phyloP scores from a whole-genome alignment of 2,113 vertebrate species.

The Hippocampus comes region DNA sequence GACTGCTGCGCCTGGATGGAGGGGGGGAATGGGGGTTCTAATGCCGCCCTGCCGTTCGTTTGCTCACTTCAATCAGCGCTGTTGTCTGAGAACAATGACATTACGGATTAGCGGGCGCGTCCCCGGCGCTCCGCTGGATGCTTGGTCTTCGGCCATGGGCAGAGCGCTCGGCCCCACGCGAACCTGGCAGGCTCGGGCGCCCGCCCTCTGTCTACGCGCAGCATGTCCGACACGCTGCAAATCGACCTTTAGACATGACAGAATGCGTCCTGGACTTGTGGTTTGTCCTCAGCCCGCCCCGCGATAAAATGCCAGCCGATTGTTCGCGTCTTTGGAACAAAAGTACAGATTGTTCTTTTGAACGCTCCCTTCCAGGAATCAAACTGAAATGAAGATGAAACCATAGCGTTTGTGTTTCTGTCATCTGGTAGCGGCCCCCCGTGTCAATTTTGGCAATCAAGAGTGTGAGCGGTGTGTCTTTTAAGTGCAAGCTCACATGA shows the following conservation, averaged over 20 bases:
- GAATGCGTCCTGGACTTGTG: conserved; percentile 1
- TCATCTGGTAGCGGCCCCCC: conserved; percentile 49
- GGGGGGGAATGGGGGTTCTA: conserved; percentile 5
- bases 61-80: conserved; percentile 59
- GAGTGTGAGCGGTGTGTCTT: conserved; percentile 30
- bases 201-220: conserved; percentile 22
- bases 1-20: conserved; percentile 55
- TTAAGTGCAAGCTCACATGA: conserved; percentile 40
- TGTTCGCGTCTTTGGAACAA: conserved; percentile 9
- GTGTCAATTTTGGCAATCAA: conserved; percentile 29
- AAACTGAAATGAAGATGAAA: conserved; percentile 29
- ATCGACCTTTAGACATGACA: conserved; percentile 10
- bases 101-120: conserved; percentile 59
- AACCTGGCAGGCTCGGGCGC: conserved; percentile 40
- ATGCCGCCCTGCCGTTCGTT: conserved; percentile 49
- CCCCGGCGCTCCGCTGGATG: conserved; percentile 40
- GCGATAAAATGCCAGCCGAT: background rate
- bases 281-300: background rate
- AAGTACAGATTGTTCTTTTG: conserved; percentile 28
- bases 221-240: conserved; percentile 9
- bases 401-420: conserved; percentile 6
- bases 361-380: conserved; percentile 40
- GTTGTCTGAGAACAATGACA: conserved; percentile 69
- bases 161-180: conserved; percentile 30
- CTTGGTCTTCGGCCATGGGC: conserved; percentile 36